A percentile compares a stretch with the other conserved stretches of the same genome.
phyloP scores from a whole-genome alignment of 2,888 invertebrate genomes.

The Catonia carolina region DNA sequence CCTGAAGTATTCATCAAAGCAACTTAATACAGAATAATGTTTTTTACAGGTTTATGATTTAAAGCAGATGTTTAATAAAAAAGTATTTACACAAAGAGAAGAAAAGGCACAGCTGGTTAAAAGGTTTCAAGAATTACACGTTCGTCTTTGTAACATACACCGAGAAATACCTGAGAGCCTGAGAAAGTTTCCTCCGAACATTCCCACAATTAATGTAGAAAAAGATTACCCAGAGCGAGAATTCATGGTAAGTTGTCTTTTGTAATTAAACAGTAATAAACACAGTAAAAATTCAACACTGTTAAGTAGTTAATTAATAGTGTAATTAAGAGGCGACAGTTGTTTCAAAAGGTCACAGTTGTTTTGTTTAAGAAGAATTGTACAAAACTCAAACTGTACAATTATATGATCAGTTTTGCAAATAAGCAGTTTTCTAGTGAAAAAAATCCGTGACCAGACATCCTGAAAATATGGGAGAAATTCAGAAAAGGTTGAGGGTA shows the following conservation, averaged over 20 bases:
- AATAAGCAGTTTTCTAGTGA: too few relatives aligned
- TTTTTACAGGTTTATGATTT: slow-evolving; percentile 19
- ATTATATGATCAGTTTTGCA: too few relatives aligned
- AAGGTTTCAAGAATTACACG: slow-evolving; percentile 7
- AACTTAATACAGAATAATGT: background rate
- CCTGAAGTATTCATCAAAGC: too few relatives aligned
- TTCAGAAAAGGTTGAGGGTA: too few relatives aligned
- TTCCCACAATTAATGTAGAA: slow-evolving; percentile 14
- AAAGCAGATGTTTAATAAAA: slow-evolving; percentile 19
- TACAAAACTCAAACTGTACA: too few relatives aligned
- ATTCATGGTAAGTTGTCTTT: slow-evolving; percentile 13
- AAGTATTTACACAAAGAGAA: slow-evolving; percentile 18
- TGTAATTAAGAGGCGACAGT: too few relatives aligned
- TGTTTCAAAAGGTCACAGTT: too few relatives aligned
- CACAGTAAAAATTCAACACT: background rate
- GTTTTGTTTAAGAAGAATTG: too few relatives aligned
- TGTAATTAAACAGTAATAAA: background rate
- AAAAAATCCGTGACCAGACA: too few relatives aligned
- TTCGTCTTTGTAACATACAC: slow-evolving; percentile 8
- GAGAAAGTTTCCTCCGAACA: slow-evolving; percentile 12
- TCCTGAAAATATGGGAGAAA: too few relatives aligned
- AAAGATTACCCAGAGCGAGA: slow-evolving; percentile 21
- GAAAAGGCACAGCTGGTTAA: slow-evolving; percentile 19
- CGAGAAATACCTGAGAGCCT: slow-evolving; percentile 8
- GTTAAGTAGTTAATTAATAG: background rate